These are phyloP conservation scores for Propithecus deckenii DNA, from an alignment of 2,797 vertebrate genomes.

Conservation along the genomic window DNA sequence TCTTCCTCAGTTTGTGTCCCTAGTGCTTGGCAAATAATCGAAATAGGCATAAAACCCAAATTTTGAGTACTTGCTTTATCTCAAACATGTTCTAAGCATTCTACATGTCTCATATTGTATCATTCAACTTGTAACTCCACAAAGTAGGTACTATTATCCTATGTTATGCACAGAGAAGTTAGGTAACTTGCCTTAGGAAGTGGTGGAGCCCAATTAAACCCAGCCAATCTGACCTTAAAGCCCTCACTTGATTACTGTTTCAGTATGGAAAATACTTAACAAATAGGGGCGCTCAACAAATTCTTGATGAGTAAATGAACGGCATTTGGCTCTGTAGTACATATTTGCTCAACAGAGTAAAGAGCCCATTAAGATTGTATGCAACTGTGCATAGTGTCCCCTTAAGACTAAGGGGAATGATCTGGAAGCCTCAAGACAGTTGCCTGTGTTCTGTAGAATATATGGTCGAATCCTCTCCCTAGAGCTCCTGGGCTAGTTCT, in stretches of 20 bases:
- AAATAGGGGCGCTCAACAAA: neutral
- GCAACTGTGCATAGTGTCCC: neutral
- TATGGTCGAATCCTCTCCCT: neutral
- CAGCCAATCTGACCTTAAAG: neutral
- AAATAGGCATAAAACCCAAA: neutral
- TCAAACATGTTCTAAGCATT: neutral
- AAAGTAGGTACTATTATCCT: neutral
- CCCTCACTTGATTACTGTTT: neutral
- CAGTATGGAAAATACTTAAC: neutral
- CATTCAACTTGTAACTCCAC: neutral
- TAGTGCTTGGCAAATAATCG: neutral
- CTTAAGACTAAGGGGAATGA: neutral
- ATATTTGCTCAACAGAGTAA: neutral
- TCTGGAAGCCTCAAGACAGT: neutral
- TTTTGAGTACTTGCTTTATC: neutral
- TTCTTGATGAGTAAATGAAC: neutral
- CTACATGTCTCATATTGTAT: neutral
- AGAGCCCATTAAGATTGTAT: neutral
- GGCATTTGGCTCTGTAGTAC: neutral
- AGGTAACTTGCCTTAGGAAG: neutral
- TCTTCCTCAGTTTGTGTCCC: neutral
- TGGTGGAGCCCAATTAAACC: neutral
- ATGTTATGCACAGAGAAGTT: neutral
- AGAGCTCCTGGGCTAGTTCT: neutral
- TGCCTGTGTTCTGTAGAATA: neutral